These are phyloP conservation scores for Leucophenga varia DNA, from an alignment of 1,140 invertebrate genomes.

Conservation along the genomic window DNA sequence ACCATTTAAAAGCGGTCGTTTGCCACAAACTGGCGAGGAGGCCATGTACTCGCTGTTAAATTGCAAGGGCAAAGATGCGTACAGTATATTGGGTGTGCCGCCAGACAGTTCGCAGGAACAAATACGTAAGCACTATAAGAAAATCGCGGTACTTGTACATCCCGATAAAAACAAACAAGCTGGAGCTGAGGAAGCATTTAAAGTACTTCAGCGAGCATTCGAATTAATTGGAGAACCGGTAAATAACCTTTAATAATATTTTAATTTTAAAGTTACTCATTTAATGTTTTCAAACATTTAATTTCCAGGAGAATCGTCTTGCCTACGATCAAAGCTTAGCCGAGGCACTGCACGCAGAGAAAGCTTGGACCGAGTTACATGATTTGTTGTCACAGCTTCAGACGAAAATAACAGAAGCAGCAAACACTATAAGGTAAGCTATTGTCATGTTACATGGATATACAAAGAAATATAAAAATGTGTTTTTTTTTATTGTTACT, in stretches of 20 bases:
- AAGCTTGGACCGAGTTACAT: slow-evolving; percentile 80
- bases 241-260: slow-evolving; percentile 29
- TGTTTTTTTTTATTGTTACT: background rate
- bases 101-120: slow-evolving; percentile 87
- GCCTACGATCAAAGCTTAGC: slow-evolving; percentile 70
- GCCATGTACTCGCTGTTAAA: slow-evolving; percentile 89
- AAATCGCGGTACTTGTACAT: slow-evolving; percentile 91
- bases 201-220: slow-evolving; percentile 91
- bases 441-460: too few relatives aligned
- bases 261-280: background rate
- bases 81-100: slow-evolving; percentile 86
- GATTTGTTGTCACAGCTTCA: slow-evolving; percentile 82
- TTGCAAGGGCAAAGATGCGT: slow-evolving; percentile 93
- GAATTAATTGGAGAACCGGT: slow-evolving; percentile 92
- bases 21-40: slow-evolving; percentile 89
- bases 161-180: slow-evolving; percentile 94
- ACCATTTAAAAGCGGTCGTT: slow-evolving; percentile 55
- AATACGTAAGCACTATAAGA: slow-evolving; percentile 90
- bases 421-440: slow-evolving; percentile 75
- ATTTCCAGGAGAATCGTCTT: slow-evolving; percentile 71
- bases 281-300: slow-evolving; percentile 9
- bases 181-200: slow-evolving; percentile 94
- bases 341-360: slow-evolving; percentile 78
- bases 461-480: background rate
- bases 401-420: slow-evolving; percentile 90